phyloP scores from a whole-genome alignment of 2,113 vertebrate genomes.

The Oenanthe oenanthe region DNA sequence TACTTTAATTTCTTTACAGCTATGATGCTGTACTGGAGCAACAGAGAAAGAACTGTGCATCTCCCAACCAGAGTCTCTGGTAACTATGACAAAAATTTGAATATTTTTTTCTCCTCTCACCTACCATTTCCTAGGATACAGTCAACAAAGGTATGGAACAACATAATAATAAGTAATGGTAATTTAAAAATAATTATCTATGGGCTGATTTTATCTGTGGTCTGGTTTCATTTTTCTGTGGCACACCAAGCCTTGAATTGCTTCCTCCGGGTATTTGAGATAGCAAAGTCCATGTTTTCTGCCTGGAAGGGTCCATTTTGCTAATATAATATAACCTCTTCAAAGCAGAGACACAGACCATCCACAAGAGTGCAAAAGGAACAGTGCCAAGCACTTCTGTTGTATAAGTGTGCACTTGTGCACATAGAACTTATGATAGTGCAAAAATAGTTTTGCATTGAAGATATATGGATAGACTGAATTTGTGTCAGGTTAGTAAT shows the following conservation, averaged over 20 bases:
- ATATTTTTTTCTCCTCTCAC: not conserved
- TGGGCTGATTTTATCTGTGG: not conserved
- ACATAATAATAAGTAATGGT: not conserved
- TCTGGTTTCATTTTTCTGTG: not conserved
- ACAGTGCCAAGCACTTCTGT: fast-evolving
- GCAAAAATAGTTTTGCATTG: not conserved
- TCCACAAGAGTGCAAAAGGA: not conserved
- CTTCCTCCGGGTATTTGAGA: not conserved
- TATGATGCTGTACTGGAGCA: not conserved
- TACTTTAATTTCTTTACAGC: not conserved
- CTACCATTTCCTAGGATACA: not conserved
- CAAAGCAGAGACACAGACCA: not conserved
- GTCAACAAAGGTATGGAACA: not conserved
- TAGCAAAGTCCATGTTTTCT: not conserved
- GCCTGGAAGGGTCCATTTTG: not conserved
- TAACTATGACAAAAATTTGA: not conserved
- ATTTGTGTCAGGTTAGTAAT: not conserved
- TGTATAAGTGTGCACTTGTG: not conserved
- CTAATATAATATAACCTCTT: not conserved
- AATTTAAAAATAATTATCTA: not conserved
- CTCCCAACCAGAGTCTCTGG: not conserved
- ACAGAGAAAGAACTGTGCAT: not conserved
- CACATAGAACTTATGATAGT: not conserved
- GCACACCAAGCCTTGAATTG: fast-evolving
- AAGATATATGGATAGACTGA: not conserved